Evolutionary conservation across 2,113 vertebrate species (phyloP).

Genomic region (Campylomormyrus tamandua): DNA sequence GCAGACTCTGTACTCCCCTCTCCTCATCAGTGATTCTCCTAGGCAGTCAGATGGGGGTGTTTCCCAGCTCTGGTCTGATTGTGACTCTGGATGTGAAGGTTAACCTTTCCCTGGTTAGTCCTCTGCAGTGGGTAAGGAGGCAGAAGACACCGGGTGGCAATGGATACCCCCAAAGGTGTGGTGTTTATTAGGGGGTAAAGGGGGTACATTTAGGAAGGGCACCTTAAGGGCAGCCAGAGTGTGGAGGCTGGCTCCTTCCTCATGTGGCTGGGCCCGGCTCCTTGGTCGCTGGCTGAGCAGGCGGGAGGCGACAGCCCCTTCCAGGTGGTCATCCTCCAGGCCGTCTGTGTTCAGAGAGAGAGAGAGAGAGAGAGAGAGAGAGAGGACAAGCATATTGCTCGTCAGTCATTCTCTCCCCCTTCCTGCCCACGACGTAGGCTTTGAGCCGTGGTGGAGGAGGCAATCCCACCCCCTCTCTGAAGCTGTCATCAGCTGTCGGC

Average conservation of each 20-base stretch:
- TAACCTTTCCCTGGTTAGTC: too few species aligned
- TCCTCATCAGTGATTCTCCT: too few species aligned
- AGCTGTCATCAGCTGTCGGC: too few species aligned
- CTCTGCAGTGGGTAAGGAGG: neutral
- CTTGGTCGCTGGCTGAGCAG: neutral
- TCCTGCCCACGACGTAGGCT: too few species aligned
- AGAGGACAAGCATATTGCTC: too few species aligned
- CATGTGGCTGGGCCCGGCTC: neutral
- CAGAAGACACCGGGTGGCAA: neutral
- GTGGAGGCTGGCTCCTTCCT: neutral
- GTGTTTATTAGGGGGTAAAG: neutral
- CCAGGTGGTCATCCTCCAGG: neutral
- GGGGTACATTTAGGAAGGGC: neutral
- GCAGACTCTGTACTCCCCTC: too few species aligned
- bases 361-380: neutral
- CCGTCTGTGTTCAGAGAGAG: neutral
- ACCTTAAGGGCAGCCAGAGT: neutral
- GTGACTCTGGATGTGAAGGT: too few species aligned
- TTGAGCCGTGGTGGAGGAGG: too few species aligned
- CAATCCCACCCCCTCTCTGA: too few species aligned
- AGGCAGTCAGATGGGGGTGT: too few species aligned
- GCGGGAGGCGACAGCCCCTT: neutral
- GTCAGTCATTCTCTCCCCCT: too few species aligned
- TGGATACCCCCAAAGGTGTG: neutral
- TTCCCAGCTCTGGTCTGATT: too few species aligned